Percentiles rank a stretch among this genome's conserved stretches.
These are phyloP conservation scores for Mirounga angustirostris DNA, from an alignment of 2,113 vertebrate species.

Conservation along the genomic window DNA sequence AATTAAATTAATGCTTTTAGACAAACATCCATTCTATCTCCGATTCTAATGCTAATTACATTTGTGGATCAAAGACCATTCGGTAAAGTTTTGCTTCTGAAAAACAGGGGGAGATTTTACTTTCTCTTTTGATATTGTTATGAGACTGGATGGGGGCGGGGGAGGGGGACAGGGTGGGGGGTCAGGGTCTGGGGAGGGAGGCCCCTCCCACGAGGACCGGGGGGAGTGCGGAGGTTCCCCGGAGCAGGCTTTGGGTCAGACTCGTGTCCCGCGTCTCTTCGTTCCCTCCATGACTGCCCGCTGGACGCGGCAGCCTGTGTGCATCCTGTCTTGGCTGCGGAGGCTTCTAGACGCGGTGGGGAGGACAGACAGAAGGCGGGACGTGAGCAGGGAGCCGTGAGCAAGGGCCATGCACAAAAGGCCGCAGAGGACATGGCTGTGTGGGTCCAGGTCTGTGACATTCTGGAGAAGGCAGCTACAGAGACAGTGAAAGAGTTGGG, in stretches of 20 bases:
- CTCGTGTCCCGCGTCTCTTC: not conserved
- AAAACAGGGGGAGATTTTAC: conserved; percentile 84
- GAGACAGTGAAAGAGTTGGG: not conserved
- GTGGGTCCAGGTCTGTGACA: not conserved
- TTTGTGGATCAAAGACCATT: conserved; percentile 89
- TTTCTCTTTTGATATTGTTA: conserved; percentile 76
- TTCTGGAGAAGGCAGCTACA: not conserved
- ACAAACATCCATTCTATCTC: conserved; percentile 90
- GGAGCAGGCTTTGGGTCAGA: conserved; percentile 47
- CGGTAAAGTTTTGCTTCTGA: conserved; percentile 88
- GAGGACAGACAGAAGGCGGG: not conserved
- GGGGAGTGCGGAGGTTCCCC: conserved; percentile 31
- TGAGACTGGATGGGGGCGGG: conserved; percentile 54
- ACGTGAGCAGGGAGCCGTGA: not conserved
- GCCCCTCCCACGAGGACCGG: conserved; percentile 29
- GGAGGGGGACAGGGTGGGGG: not conserved
- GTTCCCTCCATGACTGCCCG: not conserved
- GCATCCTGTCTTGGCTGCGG: not conserved
- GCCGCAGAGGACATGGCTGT: fast-evolving
- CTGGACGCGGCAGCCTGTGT: not conserved
- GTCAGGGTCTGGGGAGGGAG: not conserved
- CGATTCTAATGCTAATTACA: conserved; percentile 90
- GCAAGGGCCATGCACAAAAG: not conserved
- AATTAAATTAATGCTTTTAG: conserved; percentile 90
- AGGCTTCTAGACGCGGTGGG: conserved; percentile 51